Evolutionary conservation across 1,140 invertebrate genomes (phyloP).

Genomic region (Antheraea mylitta): DNA sequence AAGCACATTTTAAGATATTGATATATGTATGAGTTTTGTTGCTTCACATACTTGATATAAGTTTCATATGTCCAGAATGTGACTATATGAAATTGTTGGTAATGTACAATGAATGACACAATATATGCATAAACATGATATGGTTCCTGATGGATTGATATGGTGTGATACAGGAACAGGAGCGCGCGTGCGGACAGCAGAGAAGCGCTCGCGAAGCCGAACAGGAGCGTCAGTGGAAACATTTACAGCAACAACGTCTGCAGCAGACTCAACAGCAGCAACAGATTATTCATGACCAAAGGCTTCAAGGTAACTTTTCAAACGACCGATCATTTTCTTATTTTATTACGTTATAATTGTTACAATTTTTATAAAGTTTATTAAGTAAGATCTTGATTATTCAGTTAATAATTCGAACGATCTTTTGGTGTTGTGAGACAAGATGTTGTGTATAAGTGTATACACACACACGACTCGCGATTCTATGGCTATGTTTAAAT

Average conservation of each 20-base stretch:
- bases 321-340: neutral
- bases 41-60: neutral
- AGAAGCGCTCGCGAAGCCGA: slow-evolving; percentile 85
- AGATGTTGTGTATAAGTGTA: too few species aligned
- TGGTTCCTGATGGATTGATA: neutral
- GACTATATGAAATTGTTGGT: neutral
- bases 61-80: neutral
- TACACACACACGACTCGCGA: too few species aligned
- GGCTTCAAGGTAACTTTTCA: slow-evolving; percentile 81
- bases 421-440: too few species aligned
- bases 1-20: too few species aligned
- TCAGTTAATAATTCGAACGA: too few species aligned
- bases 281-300: slow-evolving; percentile 87
- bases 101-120: too few species aligned
- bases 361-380: too few species aligned
- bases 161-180: slow-evolving; percentile 56
- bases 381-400: too few species aligned
- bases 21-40: too few species aligned
- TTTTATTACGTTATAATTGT: too few species aligned
- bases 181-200: slow-evolving; percentile 63
- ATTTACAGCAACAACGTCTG: slow-evolving; percentile 88
- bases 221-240: slow-evolving; percentile 93
- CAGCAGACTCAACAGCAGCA: slow-evolving; percentile 91
- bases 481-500: too few species aligned
- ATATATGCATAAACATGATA: slow-evolving; percentile 5